Percentiles rank a stretch among this genome's conserved stretches.
Evolutionary conservation across 1,140 invertebrate genomes (phyloP).

Genomic region (Cyrtorhinus lividipennis): DNA sequence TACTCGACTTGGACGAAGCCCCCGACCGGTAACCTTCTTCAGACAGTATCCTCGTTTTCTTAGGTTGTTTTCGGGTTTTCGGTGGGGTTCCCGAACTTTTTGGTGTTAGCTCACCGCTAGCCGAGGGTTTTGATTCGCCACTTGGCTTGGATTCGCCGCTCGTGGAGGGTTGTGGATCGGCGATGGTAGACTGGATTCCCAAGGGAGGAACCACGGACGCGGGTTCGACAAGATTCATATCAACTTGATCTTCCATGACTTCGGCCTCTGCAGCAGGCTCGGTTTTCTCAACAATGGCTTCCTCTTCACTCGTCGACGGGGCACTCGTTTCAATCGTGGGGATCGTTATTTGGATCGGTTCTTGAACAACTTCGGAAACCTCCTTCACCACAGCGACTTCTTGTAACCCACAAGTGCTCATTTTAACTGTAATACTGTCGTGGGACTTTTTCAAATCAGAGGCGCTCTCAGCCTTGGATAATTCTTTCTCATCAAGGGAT

Average conservation of each 20-base stretch:
- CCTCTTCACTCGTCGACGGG: background rate
- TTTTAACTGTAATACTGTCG: background rate
- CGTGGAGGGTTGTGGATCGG: background rate
- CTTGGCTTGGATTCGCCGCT: background rate
- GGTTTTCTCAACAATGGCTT: no score
- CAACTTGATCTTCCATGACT: background rate
- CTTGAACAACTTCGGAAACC: no score
- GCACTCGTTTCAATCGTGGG: background rate
- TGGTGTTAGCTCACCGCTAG: background rate
- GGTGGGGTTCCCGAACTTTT: background rate
- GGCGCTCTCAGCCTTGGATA: background rate
- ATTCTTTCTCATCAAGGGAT: background rate
- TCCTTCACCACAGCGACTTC: background rate
- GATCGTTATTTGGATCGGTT: background rate
- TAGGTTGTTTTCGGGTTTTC: background rate
- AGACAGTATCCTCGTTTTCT: background rate
- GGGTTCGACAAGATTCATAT: background rate
- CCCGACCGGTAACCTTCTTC: conserved; percentile 1
- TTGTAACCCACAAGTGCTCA: background rate
- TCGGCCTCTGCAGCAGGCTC: background rate
- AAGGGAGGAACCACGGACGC: background rate
- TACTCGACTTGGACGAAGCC: background rate
- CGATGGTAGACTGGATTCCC: no score
- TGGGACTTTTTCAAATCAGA: background rate
- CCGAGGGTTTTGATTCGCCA: background rate